Conservation (phyloP, 1,140 invertebrate genomes). For the Babylonia areolata region DNA sequence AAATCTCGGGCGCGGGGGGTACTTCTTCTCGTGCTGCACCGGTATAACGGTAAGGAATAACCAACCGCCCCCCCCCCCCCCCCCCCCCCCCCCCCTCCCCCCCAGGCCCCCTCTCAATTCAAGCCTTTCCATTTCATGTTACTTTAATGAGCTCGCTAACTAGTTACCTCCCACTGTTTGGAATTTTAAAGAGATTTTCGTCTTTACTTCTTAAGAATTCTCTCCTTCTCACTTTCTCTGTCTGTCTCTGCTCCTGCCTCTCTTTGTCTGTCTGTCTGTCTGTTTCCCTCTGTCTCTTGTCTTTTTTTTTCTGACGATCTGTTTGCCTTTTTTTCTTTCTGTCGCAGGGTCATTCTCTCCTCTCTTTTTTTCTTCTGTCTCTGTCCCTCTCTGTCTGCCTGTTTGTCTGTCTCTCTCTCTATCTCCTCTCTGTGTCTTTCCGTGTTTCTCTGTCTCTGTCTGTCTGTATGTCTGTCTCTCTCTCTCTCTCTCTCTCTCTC, state of each 20-base stretch:
- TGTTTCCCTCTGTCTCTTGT: neutral
- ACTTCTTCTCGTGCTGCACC: no score
- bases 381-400: slow-evolving; percentile 9
- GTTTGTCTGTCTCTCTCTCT: neutral
- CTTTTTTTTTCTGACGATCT: neutral
- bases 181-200: no score
- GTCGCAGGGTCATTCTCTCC: no score
- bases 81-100: slow-evolving; percentile 75
- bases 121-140: no score
- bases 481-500: neutral
- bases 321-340: neutral
- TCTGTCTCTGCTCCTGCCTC: slow-evolving; percentile 76
- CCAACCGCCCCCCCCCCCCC: neutral
- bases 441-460: neutral
- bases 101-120: neutral
- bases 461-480: neutral
- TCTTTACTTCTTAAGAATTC: no score
- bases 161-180: no score
- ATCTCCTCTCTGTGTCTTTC: neutral
- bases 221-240: neutral
- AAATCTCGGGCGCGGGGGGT: no score
- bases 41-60: no score
- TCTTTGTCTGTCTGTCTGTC: slow-evolving; percentile 9
- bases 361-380: neutral
- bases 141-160: no score